Base-by-base conservation (phyloP, 2,888 invertebrate genomes). In the Bembecia ichneumoniformis region DNA sequence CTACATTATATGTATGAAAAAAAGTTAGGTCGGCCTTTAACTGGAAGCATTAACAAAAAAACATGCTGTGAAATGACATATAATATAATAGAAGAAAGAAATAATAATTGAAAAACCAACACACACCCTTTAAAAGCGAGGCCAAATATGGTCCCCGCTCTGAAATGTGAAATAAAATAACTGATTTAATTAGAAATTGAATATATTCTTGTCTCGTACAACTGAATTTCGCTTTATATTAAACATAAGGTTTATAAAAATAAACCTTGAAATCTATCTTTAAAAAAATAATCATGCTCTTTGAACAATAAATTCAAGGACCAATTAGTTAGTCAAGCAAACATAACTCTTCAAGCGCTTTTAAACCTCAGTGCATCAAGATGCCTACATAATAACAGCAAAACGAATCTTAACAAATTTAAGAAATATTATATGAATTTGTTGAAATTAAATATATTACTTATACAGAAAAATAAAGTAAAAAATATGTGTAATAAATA, bases 301-400 rank as follows among this genome's bases (percentile, higher is more conserved):
- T 9, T 9, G 9, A 9, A 2, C 9, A 1, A 7, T 28, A 7
- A 28, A 28, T 28, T 28, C 20, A 28, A 5, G 20, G 20, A 28
- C 0, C 7, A 13, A 40, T 40, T 40, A 40, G 40, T 13, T 13
- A 40, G 3, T 5, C 40, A 40, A 40, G 40, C 40, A 40, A 40
- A 40, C 11, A 13, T 7, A 40, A 40, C 13, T 40, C 13, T 13
- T 40, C 40, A 40, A 40, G 13, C 3, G 11, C 3, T 40, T 3
- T 40, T n/a, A 40, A 40, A 59, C 64, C 52, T 65, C 50, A 63
- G 77, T 79, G 81, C 77, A 69, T 57, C 66, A 73, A 72, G 82
- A 86, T 86, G 83, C 83, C 76, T 76, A 77, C 66, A 71, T 60
- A 65, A 57, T 28, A 74, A 58, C 66, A 71, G 74, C 72, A 72